phyloP scores from a whole-genome alignment of 2,888 invertebrate species.

The Tinea pellionella region DNA sequence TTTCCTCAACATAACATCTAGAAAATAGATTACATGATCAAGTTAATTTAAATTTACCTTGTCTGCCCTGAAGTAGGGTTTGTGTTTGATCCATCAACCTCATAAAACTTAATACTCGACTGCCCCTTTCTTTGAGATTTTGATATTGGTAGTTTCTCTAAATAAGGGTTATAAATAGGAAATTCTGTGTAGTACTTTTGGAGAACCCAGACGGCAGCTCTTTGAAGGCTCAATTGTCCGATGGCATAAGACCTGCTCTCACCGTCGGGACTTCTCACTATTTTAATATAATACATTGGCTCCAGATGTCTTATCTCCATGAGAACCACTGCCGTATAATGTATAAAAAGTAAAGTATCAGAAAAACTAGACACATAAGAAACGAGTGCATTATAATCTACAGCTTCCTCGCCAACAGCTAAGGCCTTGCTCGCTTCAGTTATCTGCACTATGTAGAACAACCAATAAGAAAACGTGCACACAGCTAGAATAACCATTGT shows the following conservation, averaged over 20 bases:
- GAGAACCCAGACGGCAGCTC: slow-evolving; percentile 94
- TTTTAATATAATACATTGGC: slow-evolving; percentile 88
- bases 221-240: slow-evolving; percentile 91
- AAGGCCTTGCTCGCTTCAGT: slow-evolving; percentile 84
- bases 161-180: slow-evolving; percentile 95
- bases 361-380: slow-evolving; percentile 93
- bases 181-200: slow-evolving; percentile 97
- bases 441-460: slow-evolving; percentile 95
- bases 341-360: slow-evolving; percentile 94
- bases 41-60: slow-evolving; percentile 37
- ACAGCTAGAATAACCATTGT: slow-evolving; percentile 90
- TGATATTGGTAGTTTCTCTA: slow-evolving; percentile 90
- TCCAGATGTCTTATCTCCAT: slow-evolving; percentile 94
- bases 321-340: slow-evolving; percentile 92
- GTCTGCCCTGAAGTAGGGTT: slow-evolving; percentile 78
- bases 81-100: slow-evolving; percentile 87
- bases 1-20: no score
- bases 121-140: slow-evolving; percentile 83
- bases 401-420: slow-evolving; percentile 81
- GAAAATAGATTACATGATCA: no score
- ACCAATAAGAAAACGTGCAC: slow-evolving; percentile 96
- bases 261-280: slow-evolving; percentile 96
- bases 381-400: slow-evolving; percentile 89
- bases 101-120: slow-evolving; percentile 95
- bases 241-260: slow-evolving; percentile 89